Conservation (phyloP, 2,113 vertebrate species). For the Eleginops maclovinus region DNA sequence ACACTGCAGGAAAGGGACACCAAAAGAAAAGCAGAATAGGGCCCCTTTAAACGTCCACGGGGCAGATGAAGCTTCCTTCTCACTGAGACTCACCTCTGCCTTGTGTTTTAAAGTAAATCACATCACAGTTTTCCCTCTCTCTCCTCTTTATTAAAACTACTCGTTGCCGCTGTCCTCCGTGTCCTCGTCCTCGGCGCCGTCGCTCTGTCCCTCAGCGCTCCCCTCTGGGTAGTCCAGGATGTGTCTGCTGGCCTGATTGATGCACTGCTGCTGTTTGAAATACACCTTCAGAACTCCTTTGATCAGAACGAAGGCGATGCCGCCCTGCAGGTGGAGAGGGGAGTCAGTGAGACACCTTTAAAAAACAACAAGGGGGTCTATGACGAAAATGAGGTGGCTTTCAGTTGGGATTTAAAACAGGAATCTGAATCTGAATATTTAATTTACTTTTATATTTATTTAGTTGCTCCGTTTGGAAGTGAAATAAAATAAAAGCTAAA, state of each 20-base stretch:
- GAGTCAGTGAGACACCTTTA: no score
- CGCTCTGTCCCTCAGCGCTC: not conserved
- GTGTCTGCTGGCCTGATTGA: conserved; percentile 79
- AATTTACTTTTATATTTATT: no score
- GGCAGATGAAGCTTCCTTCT: no score
- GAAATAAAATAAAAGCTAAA: no score
- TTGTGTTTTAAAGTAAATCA: not conserved
- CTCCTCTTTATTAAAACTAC: conserved; percentile 4
- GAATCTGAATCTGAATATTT: no score
- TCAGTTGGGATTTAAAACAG: no score
- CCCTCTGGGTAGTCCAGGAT: conserved; percentile 81
- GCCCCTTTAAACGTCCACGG: no score
- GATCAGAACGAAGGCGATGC: conserved; percentile 82
- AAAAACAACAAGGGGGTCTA: no score
- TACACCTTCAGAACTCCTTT: conserved; percentile 85
- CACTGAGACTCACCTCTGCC: not conserved
- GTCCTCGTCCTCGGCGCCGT: conserved; percentile 53
- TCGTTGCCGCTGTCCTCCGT: conserved; percentile 74
- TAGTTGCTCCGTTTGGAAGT: no score
- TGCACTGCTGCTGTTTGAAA: conserved; percentile 85
- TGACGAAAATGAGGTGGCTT: no score
- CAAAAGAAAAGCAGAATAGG: no score
- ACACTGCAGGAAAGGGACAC: no score
- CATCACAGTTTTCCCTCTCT: not conserved
- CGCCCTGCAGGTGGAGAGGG: conserved; percentile 70